These are phyloP conservation scores for Glandiceps talaboti DNA, from an alignment of 53 echinoderm and acorn worm species.

Conservation along the genomic window DNA sequence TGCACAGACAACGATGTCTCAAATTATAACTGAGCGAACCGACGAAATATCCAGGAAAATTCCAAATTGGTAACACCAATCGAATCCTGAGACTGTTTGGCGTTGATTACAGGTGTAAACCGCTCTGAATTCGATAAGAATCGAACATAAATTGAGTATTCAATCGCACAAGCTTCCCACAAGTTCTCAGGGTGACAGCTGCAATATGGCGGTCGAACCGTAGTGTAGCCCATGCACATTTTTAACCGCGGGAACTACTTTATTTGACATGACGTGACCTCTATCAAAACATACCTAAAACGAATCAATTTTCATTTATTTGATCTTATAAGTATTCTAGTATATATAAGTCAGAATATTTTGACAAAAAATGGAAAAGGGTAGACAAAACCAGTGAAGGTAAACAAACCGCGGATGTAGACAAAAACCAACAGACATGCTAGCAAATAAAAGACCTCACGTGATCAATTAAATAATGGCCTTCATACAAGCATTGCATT, in stretches of 20 bases:
- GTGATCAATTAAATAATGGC: background rate
- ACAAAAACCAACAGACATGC: background rate
- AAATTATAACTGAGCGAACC: slow-evolving; percentile 71
- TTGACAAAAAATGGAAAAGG: too few species aligned
- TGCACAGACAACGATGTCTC: background rate
- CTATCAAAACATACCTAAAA: background rate
- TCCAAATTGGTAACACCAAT: slow-evolving; percentile 17
- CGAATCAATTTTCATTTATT: too few species aligned
- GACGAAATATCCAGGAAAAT: slow-evolving; percentile 27
- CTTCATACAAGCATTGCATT: background rate
- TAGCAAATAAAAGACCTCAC: background rate
- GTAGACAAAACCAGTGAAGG: too few species aligned
- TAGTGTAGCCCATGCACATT: background rate
- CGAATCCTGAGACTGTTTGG: slow-evolving; percentile 26
- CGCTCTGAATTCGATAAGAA: slow-evolving; percentile 23
- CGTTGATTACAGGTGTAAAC: slow-evolving; percentile 47
- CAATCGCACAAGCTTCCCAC: background rate
- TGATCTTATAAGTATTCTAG: too few species aligned
- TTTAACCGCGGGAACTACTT: background rate
- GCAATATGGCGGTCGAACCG: background rate
- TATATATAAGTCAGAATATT: too few species aligned
- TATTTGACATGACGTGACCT: background rate
- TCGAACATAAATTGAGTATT: background rate
- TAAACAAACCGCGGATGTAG: background rate
- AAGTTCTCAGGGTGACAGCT: background rate